Base-by-base conservation (phyloP, 2,113 vertebrate genomes). In the Geococcyx californianus region DNA sequence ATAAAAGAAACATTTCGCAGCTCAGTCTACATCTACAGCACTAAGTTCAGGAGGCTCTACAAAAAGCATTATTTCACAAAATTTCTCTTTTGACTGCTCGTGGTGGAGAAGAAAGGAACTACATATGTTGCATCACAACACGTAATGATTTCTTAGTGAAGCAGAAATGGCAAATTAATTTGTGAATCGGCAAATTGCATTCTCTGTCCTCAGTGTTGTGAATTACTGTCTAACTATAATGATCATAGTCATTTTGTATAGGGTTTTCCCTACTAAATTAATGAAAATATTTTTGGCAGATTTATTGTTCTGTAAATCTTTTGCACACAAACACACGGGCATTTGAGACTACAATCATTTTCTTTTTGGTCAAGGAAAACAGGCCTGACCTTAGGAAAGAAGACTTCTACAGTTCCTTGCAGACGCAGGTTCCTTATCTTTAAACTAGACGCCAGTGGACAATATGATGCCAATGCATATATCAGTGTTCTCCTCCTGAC, bases 1-100 rank as follows among this genome's bases (percentile, higher is more conserved):
- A 93, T 67, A 91, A 93, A 88, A 90, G 6, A 83, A 94, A 69
- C 52, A 74, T 87, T 91, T 85, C 63, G 83, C 12, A 58, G 56
- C n/a, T 58, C 63, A 68, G 44, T 2, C 3, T 49, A 64, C 42
- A 73, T 60, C 73, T 38, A 44, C 42, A 91, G 67, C 64, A 49
- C 15, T 34, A 55, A 92, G 52, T 84, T 78, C 60, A 75, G 24
- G 42, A 84, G 38, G 19, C 23, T 67, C 18, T 21, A 58, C n/a
- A 63, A 76, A 90, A 90, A 82, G 33, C 16, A 72, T 73, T 79
- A 73, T 51, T 47, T 77, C 18, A 36, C 29, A 63, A 87, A 66
- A 82, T 73, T 93, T 87, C 66, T 87, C 73, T 93, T 87, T 86
- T 80, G 45, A 26, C 55, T 13, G 3, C 44, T 44, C 58, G 34